Conservation (phyloP, 2,888 invertebrate species). For the Sphaeridia pumilis region DNA sequence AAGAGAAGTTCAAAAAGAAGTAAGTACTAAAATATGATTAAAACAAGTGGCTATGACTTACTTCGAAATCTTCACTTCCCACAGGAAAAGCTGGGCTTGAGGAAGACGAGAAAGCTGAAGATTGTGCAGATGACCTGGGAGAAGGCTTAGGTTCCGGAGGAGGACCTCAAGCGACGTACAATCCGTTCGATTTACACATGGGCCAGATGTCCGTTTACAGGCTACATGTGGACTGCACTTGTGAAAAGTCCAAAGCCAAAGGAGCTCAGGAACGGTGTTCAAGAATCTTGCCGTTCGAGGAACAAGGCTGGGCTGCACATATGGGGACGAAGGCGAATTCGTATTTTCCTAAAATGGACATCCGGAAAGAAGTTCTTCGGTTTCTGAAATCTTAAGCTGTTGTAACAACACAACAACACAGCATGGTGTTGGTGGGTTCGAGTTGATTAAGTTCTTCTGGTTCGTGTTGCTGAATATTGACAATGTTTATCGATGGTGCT, state of each 20-base stretch:
- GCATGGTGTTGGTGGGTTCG: too few relatives aligned
- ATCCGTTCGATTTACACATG: slow-evolving; percentile 44
- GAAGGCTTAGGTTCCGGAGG: slow-evolving; percentile 14
- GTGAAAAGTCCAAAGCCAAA: slow-evolving; percentile 37
- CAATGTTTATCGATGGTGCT: too few relatives aligned
- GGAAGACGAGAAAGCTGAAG: background rate
- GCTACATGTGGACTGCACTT: slow-evolving; percentile 49
- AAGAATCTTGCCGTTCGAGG: slow-evolving; percentile 48
- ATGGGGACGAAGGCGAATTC: slow-evolving; percentile 57
- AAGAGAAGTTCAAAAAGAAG: slow-evolving; percentile 35
- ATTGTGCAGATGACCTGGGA: slow-evolving; percentile 9
- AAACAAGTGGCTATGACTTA: too few relatives aligned
- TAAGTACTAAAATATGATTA: background rate
- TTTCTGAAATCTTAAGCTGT: slow-evolving; percentile 1
- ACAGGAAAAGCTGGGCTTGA: background rate
- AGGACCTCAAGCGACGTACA: slow-evolving; percentile 30
- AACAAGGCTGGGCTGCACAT: slow-evolving; percentile 62
- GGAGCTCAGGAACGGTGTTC: slow-evolving; percentile 46
- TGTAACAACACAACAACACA: too few relatives aligned
- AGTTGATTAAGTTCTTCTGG: too few relatives aligned
- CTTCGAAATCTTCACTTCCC: too few relatives aligned
- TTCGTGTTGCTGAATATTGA: too few relatives aligned
- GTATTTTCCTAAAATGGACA: slow-evolving; percentile 36
- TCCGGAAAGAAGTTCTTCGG: slow-evolving; percentile 3
- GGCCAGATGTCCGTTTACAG: slow-evolving; percentile 60